Evolutionary conservation across 2,888 invertebrate species (phyloP).

Genomic region (Tachina grossa): DNA sequence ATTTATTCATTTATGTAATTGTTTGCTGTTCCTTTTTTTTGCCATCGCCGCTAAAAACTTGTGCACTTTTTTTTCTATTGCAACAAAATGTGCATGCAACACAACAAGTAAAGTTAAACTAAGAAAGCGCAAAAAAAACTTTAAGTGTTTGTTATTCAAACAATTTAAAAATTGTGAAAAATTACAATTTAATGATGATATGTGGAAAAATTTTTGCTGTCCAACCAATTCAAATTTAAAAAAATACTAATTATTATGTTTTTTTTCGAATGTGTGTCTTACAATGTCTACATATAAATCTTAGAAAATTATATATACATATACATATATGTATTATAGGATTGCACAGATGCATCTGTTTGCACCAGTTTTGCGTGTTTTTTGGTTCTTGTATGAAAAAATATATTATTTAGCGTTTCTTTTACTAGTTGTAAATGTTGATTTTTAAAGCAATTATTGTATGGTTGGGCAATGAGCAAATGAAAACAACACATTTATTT

Average conservation of each 20-base stretch:
- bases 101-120: background rate
- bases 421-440: too few relatives aligned
- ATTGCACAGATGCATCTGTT: too few relatives aligned
- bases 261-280: slow-evolving; percentile 9
- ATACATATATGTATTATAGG: too few relatives aligned
- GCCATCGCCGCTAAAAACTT: slow-evolving; percentile 3
- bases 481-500: too few relatives aligned
- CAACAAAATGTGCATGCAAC: slow-evolving; percentile 39
- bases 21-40: background rate
- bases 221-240: slow-evolving; percentile 67
- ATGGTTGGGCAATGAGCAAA: too few relatives aligned
- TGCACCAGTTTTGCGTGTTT: too few relatives aligned
- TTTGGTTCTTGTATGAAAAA: too few relatives aligned
- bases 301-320: background rate
- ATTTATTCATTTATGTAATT: slow-evolving; percentile 50
- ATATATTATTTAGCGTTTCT: too few relatives aligned
- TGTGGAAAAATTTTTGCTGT: slow-evolving; percentile 71
- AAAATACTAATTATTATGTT: slow-evolving; percentile 66
- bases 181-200: slow-evolving; percentile 78
- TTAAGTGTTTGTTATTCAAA: slow-evolving; percentile 66
- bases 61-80: background rate
- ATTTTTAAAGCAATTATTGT: too few relatives aligned
- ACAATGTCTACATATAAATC: slow-evolving; percentile 15
- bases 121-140: slow-evolving; percentile 9
- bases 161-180: slow-evolving; percentile 76